A percentile compares a stretch with the other conserved stretches of the same genome.
Evolutionary conservation across 2,888 invertebrate genomes (phyloP).

Genomic region (Rhingia campestris): DNA sequence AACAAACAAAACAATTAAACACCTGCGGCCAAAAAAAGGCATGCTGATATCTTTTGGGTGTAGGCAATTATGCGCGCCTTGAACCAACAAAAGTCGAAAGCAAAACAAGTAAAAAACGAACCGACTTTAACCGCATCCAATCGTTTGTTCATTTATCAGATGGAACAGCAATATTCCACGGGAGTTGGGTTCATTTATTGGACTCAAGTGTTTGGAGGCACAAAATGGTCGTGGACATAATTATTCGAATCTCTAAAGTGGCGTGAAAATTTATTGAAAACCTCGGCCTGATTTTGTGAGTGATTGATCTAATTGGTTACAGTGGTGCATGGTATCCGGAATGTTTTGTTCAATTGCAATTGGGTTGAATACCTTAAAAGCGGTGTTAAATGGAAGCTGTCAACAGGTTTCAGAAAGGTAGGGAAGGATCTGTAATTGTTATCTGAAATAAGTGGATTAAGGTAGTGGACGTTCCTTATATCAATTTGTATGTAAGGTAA

Average conservation of each 20-base stretch:
- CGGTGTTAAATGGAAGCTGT: too few species aligned
- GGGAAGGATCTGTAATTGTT: too few species aligned
- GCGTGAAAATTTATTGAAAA: slow-evolving; percentile 51
- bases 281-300: slow-evolving; percentile 5
- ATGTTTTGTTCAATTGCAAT: slow-evolving; percentile 8
- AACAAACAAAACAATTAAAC: neutral
- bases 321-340: slow-evolving; percentile 17
- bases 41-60: slow-evolving; percentile 36
- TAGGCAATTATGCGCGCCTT: slow-evolving; percentile 15
- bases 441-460: too few species aligned
- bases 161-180: slow-evolving; percentile 10
- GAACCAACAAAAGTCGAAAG: slow-evolving; percentile 15
- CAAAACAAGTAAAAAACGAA: slow-evolving; percentile 6
- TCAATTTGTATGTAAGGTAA: too few species aligned
- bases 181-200: slow-evolving; percentile 3
- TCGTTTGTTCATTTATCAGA: slow-evolving; percentile 32
- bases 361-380: too few species aligned
- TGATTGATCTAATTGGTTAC: slow-evolving; percentile 53
- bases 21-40: slow-evolving; percentile 38
- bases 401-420: neutral
- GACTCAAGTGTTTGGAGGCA: slow-evolving; percentile 17
- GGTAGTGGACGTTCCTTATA: too few species aligned
- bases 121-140: slow-evolving; percentile 13
- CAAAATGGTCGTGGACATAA: slow-evolving; percentile 22
- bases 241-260: slow-evolving; percentile 15